These are phyloP conservation scores for Chironomus riparius DNA, from an alignment of 2,888 invertebrate species.

Conservation along the genomic window DNA sequence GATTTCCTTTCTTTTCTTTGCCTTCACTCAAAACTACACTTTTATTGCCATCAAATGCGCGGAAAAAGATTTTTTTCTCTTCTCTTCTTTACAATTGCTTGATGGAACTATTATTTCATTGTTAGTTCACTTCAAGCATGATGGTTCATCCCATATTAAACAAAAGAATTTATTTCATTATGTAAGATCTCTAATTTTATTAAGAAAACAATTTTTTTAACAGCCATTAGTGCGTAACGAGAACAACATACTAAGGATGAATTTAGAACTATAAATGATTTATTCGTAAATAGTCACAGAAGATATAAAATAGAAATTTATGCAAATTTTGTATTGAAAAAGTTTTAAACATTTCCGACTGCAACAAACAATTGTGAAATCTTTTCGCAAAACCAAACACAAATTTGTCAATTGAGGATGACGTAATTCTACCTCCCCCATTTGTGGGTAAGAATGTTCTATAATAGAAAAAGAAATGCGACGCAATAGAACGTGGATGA, in stretches of 20 bases:
- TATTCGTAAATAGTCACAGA: neutral
- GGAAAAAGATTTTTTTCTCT: neutral
- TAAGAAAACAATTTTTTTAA: neutral
- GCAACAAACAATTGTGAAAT: too few species aligned
- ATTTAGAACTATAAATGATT: too few species aligned
- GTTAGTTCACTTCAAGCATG: neutral
- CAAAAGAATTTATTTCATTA: neutral
- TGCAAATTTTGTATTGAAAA: too few species aligned
- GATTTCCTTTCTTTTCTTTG: conserved; percentile 16
- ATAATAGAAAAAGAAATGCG: neutral
- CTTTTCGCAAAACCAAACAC: too few species aligned
- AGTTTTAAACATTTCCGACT: too few species aligned
- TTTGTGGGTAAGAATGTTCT: neutral
- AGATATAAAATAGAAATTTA: too few species aligned
- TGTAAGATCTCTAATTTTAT: too few species aligned
- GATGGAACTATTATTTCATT: neutral
- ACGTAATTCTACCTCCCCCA: neutral
- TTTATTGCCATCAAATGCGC: neutral
- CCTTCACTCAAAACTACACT: neutral
- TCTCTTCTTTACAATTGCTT: neutral
- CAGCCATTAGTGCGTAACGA: conserved; percentile 14
- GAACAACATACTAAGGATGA: neutral
- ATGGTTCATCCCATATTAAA: neutral
- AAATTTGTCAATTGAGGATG: neutral
- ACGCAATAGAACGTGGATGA: neutral